Base-by-base conservation (phyloP, 2,113 vertebrate genomes). In the Corythornis cristatus region DNA sequence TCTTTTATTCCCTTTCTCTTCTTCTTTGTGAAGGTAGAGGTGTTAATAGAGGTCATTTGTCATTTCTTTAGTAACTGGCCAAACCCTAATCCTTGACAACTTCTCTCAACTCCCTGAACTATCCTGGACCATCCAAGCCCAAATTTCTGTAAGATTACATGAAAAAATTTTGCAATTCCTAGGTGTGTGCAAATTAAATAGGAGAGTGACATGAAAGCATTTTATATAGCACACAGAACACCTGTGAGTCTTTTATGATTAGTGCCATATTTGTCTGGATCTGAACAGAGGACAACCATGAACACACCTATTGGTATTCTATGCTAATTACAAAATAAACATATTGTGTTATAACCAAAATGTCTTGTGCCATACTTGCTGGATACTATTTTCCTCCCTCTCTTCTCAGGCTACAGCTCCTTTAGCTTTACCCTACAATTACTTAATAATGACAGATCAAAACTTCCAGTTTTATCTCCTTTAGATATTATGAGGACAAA, bases 21-120 rank as follows among this genome's bases (percentile, higher is more conserved):
- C 53, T 16, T 16, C 28, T 54, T 56, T 15, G 29, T 29, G 18
- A 56, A 56, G 29, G 29, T 7, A 56, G 17, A n/a, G 16, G 29
- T 18, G 17, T 56, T 56, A 56, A 20, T n/a, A 56, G 53, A 56
- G 53, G 29, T 29, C 16, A 29, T 56, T 17, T n/a, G 54, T 56
- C 54, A 31, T 8, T 56, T 29, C 29, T 56, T 31, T 56, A 56
- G 54, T 56, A 31, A 31, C 29, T 18, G 17, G 54, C 18, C 54
- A 17, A 56, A 18, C 29, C 28, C 54, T 56, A 56, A n/a, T 10
- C 29, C 17, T n/a, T 56, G 54, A 31, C 54, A 56, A 56, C 54
- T n/a, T 81, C 80, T 77, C 51, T 86, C 53, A 75, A 83, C 77
- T 94, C 75, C 89, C 73, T 72, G 71, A 95, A 94, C 80, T 21